Evolutionary conservation across 2,888 invertebrate genomes (phyloP).

Genomic region (Stramonita haemastoma): DNA sequence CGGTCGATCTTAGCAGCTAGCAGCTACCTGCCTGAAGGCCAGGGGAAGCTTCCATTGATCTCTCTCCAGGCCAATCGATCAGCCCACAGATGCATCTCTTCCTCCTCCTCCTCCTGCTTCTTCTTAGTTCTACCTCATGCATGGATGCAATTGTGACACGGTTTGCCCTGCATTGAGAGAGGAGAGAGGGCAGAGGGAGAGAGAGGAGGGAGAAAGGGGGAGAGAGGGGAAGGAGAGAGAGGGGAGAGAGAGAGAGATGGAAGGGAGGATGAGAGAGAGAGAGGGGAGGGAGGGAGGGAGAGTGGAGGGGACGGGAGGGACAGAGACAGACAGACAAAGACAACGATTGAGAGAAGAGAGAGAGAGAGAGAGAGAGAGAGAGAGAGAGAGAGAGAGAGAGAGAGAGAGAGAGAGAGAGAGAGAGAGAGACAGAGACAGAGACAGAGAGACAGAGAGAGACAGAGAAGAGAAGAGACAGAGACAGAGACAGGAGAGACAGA

Average conservation of each 20-base stretch:
- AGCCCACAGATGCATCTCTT: not conserved
- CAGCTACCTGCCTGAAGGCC: too few relatives aligned
- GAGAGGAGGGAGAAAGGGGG: not conserved
- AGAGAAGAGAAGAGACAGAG: not conserved
- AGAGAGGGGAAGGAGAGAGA: not conserved
- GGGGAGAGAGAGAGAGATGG: not conserved
- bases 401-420: conserved; percentile 2
- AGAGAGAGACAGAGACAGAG: not conserved
- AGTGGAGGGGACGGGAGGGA: not conserved
- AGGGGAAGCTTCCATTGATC: too few relatives aligned
- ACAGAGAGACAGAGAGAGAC: not conserved
- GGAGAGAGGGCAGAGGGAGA: not conserved
- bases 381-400: not conserved
- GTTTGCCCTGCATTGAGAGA: not conserved
- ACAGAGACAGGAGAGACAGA: not conserved
- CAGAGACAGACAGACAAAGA: not conserved
- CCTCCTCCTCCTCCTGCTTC: not conserved
- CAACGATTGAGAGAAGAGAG: not conserved
- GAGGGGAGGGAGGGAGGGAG: not conserved
- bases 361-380: not conserved
- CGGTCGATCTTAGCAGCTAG: too few relatives aligned
- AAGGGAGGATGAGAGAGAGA: not conserved
- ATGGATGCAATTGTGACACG: too few relatives aligned
- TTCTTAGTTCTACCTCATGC: too few relatives aligned
- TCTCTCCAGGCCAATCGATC: not conserved